Conservation (phyloP, 1,140 invertebrate species). For the Drosophila funebris region DNA sequence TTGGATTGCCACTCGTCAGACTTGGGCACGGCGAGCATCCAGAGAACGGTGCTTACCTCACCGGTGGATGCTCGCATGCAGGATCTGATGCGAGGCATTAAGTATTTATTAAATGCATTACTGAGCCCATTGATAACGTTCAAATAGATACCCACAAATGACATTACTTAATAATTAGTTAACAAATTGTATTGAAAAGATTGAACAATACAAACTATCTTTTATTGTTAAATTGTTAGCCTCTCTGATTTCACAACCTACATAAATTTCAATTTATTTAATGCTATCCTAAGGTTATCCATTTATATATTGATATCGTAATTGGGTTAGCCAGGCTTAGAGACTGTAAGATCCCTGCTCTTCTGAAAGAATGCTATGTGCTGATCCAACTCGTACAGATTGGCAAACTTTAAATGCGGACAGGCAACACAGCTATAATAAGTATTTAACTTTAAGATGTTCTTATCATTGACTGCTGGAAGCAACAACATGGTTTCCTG, state of each 20-base stretch:
- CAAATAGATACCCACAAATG: conserved; percentile 84
- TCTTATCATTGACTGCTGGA: not conserved
- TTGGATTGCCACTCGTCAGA: conserved; percentile 87
- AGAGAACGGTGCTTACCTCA: conserved; percentile 73
- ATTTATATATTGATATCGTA: not conserved
- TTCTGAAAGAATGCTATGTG: too few species aligned
- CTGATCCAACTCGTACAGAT: too few species aligned
- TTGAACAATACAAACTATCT: conserved; percentile 11
- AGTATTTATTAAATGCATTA: conserved; percentile 90
- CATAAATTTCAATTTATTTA: not conserved
- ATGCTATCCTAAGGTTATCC: not conserved
- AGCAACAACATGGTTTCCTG: too few species aligned
- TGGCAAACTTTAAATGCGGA: too few species aligned
- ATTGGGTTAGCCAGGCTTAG: not conserved
- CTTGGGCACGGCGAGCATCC: conserved; percentile 83
- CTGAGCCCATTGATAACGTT: conserved; percentile 90
- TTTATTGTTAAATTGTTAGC: conserved; percentile 28
- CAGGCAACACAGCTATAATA: too few species aligned
- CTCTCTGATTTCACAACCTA: not conserved
- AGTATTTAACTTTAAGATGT: not conserved
- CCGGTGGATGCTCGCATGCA: conserved; percentile 85
- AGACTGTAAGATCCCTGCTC: too few species aligned
- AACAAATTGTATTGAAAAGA: not conserved
- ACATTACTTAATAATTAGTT: conserved; percentile 9
- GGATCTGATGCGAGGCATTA: conserved; percentile 87